These are phyloP conservation scores for Ditylenchus weischeri DNA, from an alignment of 2,888 invertebrate species.

Conservation along the genomic window DNA sequence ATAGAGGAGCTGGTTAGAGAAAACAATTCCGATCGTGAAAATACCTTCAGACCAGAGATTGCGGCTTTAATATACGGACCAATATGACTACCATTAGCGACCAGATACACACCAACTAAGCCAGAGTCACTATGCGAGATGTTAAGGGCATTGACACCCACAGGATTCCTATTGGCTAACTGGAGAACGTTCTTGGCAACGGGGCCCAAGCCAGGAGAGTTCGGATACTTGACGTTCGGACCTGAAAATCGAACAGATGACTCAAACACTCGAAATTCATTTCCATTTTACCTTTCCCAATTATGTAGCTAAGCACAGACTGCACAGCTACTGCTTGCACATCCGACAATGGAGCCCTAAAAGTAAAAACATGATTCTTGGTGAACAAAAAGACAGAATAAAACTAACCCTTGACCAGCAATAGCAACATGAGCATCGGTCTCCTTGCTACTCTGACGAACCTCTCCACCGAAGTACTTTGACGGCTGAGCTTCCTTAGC, in stretches of 20 bases:
- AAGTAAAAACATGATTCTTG: too few species aligned
- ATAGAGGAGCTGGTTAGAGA: too few species aligned
- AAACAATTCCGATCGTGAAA: too few species aligned
- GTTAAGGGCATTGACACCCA: constrained; percentile 42
- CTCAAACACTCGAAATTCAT: too few species aligned
- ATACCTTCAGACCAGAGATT: constrained; percentile 37
- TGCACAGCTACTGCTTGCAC: constrained; percentile 47
- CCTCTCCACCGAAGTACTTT: constrained; percentile 63
- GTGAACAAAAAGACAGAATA: too few species aligned
- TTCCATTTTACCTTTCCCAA: constrained; percentile 31
- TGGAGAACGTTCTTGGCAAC: constrained; percentile 38
- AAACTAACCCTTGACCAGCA: constrained; percentile 43
- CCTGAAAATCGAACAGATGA: constrained; percentile 15
- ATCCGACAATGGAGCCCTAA: constrained; percentile 35
- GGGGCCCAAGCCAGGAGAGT: constrained; percentile 25
- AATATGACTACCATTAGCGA: constrained; percentile 38
- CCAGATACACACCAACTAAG: constrained; percentile 50
- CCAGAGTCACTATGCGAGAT: constrained; percentile 48
- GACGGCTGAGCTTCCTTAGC: constrained; percentile 21
- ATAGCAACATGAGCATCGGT: constrained; percentile 46
- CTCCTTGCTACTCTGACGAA: constrained; percentile 36
- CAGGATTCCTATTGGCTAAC: constrained; percentile 38
- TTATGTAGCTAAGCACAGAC: constrained; percentile 42
- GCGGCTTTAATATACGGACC: constrained; percentile 37
- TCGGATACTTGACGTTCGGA: constrained; percentile 27